Base-by-base conservation (phyloP, 2,888 invertebrate genomes). In the Xylota segnis region DNA sequence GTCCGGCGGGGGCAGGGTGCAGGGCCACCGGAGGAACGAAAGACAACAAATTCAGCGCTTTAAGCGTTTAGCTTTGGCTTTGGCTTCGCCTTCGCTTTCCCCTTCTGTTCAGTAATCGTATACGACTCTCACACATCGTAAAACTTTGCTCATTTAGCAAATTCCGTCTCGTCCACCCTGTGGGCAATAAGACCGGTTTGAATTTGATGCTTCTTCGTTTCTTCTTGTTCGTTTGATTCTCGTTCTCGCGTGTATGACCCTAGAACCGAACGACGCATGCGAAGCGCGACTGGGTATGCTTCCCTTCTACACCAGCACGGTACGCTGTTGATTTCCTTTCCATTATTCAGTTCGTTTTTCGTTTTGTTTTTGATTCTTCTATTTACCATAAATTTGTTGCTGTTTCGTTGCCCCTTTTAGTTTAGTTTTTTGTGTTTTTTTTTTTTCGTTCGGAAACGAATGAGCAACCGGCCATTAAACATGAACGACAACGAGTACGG, bases 141-240 rank as follows among this genome's bases (percentile, higher is more conserved):
- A 18, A n/a, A 29, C 34, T 40, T 50, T 18, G 66, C 66, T 68
- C 18, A 2, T 50, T 50, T 76, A n/a, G 76, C 76, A 23, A 66
- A 75, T 58, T 66, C 47, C 58, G 10, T 27, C 58, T 18, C 23
- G 4, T 27, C 59, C 32, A 50, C 29, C 45, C 47, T 71, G 50
- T 23, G 34, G 32, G 29, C 65, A 50, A 58, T 34, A 65, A 50
- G 71, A 79, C 71, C 78, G 71, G 78, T 71, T 79, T 65, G 5
- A 65, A 79, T 79, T 59, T 43, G 71, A 65, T 43, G 63, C 71
- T 65, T 79, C 77, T 65, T 79, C 71, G 65, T 70, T 78, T 37
- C 32, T 43, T 32, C 63, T 65, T 47, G 6, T 43, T 45, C 23
- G 40, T 52, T 18, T 58, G 37, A 58, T 45, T 23, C 63, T 78